These are phyloP conservation scores for Lamprologus tigripictilis DNA, from an alignment of 2,113 vertebrate genomes.

Conservation along the genomic window DNA sequence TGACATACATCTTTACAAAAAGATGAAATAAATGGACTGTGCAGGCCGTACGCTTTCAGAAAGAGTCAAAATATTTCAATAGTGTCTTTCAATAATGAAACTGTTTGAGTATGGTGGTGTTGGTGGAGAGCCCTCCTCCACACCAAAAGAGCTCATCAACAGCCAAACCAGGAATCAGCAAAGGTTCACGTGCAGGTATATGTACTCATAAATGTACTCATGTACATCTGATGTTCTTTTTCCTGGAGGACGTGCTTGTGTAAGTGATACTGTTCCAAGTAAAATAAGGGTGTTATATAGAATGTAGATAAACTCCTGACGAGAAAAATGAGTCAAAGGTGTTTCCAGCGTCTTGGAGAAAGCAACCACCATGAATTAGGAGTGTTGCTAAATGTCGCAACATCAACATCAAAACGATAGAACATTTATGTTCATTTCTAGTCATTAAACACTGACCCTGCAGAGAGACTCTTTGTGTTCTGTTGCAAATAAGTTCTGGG, in stretches of 20 bases:
- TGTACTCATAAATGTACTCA: background rate
- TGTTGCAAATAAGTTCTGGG: background rate
- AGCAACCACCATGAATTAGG: background rate
- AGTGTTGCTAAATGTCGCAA: background rate
- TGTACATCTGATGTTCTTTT: background rate
- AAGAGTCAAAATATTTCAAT: background rate
- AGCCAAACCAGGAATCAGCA: background rate
- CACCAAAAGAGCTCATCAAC: background rate
- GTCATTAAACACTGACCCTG: background rate
- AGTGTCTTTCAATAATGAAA: background rate
- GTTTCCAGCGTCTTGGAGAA: background rate
- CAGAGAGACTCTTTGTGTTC: background rate
- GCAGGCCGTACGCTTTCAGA: background rate
- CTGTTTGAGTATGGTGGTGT: background rate
- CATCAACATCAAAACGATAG: background rate
- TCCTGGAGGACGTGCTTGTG: background rate
- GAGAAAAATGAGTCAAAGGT: background rate
- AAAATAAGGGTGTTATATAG: background rate
- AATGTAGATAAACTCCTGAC: background rate
- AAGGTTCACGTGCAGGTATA: background rate
- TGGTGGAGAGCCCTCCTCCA: background rate
- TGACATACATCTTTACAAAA: background rate
- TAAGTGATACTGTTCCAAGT: background rate
- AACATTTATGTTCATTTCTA: background rate
- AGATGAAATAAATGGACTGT: background rate